A percentile compares a stretch with the other conserved stretches of the same genome.
These are phyloP conservation scores for Ceyx margarethae DNA, from an alignment of 2,113 vertebrate genomes.

Conservation along the genomic window DNA sequence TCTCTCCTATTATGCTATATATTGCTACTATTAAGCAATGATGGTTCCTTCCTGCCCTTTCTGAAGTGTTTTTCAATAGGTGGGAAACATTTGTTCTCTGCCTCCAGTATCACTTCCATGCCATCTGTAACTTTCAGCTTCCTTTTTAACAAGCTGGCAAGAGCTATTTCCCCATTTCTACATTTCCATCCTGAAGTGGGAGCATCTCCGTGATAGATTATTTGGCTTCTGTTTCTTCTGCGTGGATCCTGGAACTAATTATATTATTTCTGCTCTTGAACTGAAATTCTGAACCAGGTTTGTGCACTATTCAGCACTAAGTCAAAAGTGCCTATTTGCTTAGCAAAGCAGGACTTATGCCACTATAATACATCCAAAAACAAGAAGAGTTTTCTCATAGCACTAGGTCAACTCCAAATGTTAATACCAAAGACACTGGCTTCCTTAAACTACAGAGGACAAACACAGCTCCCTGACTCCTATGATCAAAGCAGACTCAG, in stretches of 20 bases:
- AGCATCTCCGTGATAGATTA: neutral
- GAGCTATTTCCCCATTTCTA: neutral
- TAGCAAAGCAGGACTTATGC: neutral
- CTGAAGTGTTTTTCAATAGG: neutral
- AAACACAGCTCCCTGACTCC: neutral
- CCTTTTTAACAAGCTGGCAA: neutral
- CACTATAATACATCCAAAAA: neutral
- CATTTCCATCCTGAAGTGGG: neutral
- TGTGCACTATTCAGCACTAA: neutral
- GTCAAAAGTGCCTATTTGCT: neutral
- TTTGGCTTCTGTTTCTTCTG: neutral
- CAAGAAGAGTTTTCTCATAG: neutral
- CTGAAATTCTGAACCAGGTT: neutral
- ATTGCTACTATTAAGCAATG: neutral
- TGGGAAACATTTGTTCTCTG: slow-evolving; percentile 6
- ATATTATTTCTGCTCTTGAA: neutral
- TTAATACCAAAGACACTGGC: neutral
- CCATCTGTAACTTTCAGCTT: neutral
- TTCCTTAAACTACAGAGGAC: neutral
- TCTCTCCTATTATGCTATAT: neutral
- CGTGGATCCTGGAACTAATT: neutral
- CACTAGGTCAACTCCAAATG: neutral
- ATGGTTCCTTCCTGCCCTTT: neutral
- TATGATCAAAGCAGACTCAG: neutral
- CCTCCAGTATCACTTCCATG: neutral